Base-by-base conservation (phyloP, 2,113 vertebrate genomes). In the Ellobius talpinus region DNA sequence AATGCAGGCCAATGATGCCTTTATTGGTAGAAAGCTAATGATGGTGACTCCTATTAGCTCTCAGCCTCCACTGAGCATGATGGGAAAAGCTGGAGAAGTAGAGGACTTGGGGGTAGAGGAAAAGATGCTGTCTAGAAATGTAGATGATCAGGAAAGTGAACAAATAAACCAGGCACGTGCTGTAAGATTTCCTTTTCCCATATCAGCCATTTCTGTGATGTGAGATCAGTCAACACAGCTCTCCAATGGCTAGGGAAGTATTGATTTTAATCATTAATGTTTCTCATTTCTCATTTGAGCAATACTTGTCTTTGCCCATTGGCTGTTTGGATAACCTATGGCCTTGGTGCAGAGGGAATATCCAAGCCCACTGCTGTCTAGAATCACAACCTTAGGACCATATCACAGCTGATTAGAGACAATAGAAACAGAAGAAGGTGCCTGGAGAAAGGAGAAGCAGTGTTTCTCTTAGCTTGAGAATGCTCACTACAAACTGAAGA, bases 291-390 rank as follows among this genome's bases (percentile, higher is more conserved):
- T 93, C 47, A 36, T 87, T 73, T 86, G 63, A 94, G 76, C 4
- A 14, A 12, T 26, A 81, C 87, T 96, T 95, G 39, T 90, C 45
- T 90, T 68, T 96, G 79, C 17, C 16, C 47, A n/a, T 31, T 92
- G 89, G 47, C 55, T 97, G 73, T 96, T 96, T 97, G 95, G 63
- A 92, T 94, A 97, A 93, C 85, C 87, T 95, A 65, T 95, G 84
- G n/a, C 84, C 68, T 92, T 85, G 55, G 14, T 85, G 26, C 45
- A 88, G 81, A 85, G 42, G 42, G 92, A 90, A 81, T 93, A 70
- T 92, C 36, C 45, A 93, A 93, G 16, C 24, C 68, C 29, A 58
- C 17, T 55, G 92, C 52, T 82, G 12, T 92, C 88, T 89, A n/a
- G 23, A 96, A 91, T 94, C 93, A 94, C 84, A 91, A 79, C 63